Percentiles rank a stretch among this genome's conserved stretches.
Conservation (phyloP, 2,888 invertebrate species). For the Petrolisthes manimaculis region DNA sequence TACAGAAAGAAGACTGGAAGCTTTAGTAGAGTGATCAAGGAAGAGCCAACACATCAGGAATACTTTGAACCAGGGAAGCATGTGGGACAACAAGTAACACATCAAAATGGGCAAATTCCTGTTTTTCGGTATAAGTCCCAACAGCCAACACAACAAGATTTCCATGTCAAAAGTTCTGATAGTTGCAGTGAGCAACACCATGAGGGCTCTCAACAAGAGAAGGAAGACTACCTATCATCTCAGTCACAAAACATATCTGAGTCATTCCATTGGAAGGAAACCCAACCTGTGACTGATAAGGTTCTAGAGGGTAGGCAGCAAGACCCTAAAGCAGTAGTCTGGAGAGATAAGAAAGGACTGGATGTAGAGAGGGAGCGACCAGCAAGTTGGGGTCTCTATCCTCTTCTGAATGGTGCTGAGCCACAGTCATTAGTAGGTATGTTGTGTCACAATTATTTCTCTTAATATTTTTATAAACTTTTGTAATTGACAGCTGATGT, state of each 20-base stretch:
- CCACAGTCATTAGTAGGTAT: conserved; percentile 57
- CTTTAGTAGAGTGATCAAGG: conserved; percentile 6
- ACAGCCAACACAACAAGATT: neutral
- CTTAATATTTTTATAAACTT: neutral
- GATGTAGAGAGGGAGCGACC: conserved; percentile 38
- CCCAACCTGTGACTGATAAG: too few species aligned
- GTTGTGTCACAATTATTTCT: conserved; percentile 14
- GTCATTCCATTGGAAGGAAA: too few species aligned
- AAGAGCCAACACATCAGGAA: conserved; percentile 18
- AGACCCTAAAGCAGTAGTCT: conserved; percentile 22
- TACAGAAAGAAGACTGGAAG: conserved; percentile 24
- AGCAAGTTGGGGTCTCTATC: conserved; percentile 59
- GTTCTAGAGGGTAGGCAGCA: neutral
- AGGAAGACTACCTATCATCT: too few species aligned
- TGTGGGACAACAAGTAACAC: neutral
- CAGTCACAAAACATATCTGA: too few species aligned
- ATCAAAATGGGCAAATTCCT: neutral
- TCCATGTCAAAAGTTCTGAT: neutral
- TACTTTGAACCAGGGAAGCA: neutral
- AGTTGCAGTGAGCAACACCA: neutral
- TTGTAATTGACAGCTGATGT: neutral
- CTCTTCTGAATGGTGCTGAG: conserved; percentile 50
- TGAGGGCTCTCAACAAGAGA: too few species aligned
- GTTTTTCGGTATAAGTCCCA: neutral
- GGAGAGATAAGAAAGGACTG: conserved; percentile 36